Evolutionary conservation across 1,140 invertebrate species (phyloP).

Genomic region (Drosophila saltans): DNA sequence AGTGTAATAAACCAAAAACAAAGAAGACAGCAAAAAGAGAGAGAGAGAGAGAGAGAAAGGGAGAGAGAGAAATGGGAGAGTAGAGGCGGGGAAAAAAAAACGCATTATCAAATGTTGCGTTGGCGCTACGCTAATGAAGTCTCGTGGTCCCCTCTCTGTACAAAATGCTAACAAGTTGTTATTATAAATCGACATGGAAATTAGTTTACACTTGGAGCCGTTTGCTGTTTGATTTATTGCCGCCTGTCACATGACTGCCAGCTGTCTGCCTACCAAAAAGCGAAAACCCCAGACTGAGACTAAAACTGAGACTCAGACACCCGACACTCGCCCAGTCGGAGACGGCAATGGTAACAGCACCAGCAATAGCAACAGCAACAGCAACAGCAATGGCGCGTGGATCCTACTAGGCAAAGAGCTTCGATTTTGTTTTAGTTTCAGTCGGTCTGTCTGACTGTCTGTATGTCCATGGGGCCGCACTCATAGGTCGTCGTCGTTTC

Average conservation of each 20-base stretch:
- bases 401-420: slow-evolving; percentile 55
- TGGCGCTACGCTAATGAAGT: slow-evolving; percentile 54
- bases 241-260: slow-evolving; percentile 77
- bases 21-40: not conserved
- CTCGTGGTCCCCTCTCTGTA: slow-evolving; percentile 43
- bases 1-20: not conserved
- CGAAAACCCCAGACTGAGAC: slow-evolving; percentile 39
- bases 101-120: slow-evolving; percentile 34
- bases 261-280: slow-evolving; percentile 75
- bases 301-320: slow-evolving; percentile 28
- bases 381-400: slow-evolving; percentile 59
- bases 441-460: slow-evolving; percentile 25
- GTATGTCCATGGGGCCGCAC: slow-evolving; percentile 34
- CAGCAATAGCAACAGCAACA: slow-evolving; percentile 24
- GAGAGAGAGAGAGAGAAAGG: not conserved
- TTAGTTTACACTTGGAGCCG: slow-evolving; percentile 81
- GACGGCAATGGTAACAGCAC: slow-evolving; percentile 23
- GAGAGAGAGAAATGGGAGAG: not conserved
- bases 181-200: slow-evolving; percentile 82
- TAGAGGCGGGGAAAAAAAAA: not conserved
- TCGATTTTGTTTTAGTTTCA: slow-evolving; percentile 40
- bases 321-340: slow-evolving; percentile 28
- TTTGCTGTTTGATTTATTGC: slow-evolving; percentile 80
- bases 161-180: slow-evolving; percentile 82
- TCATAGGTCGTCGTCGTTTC: slow-evolving; percentile 35